A percentile compares a stretch with the other conserved stretches of the same genome.
phyloP scores from a whole-genome alignment of 2,113 vertebrate species.

The Callionymus lyra region DNA sequence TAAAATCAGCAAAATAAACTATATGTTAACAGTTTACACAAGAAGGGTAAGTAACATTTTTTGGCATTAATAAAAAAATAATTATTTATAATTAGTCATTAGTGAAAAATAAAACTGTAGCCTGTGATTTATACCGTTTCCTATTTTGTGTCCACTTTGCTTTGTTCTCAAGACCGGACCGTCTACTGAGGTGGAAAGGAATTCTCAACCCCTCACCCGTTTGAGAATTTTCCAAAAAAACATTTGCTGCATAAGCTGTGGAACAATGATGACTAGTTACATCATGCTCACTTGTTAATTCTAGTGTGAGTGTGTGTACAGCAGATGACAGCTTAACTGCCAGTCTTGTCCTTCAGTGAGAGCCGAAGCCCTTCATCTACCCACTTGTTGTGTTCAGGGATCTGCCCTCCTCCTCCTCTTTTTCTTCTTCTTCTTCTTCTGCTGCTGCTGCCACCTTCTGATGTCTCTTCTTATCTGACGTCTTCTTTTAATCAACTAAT shows the following conservation, averaged over 20 bases:
- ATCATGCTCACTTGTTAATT: constrained; percentile 28
- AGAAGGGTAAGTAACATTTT: no score
- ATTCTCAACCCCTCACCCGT: neutral
- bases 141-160: no score
- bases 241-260: constrained; percentile 14
- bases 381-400: constrained; percentile 47
- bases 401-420: constrained; percentile 14
- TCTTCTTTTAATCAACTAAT: no score
- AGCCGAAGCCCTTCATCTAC: constrained; percentile 54
- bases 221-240: constrained; percentile 3
- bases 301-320: constrained; percentile 20
- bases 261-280: constrained; percentile 43
- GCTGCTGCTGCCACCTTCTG: constrained; percentile 10
- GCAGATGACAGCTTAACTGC: constrained; percentile 51
- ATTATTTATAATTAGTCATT: no score
- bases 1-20: no score
- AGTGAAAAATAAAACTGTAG: no score
- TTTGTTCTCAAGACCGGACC: no score
- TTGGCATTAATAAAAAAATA: no score
- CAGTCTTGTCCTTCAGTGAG: constrained; percentile 50
- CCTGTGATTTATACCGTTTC: no score
- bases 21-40: no score
- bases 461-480: no score
- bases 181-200: neutral
- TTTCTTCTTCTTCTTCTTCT: constrained; percentile 17